Base-by-base conservation (phyloP, 64 coral and sea anemone genomes). In the Cladopsammia gracilis region DNA sequence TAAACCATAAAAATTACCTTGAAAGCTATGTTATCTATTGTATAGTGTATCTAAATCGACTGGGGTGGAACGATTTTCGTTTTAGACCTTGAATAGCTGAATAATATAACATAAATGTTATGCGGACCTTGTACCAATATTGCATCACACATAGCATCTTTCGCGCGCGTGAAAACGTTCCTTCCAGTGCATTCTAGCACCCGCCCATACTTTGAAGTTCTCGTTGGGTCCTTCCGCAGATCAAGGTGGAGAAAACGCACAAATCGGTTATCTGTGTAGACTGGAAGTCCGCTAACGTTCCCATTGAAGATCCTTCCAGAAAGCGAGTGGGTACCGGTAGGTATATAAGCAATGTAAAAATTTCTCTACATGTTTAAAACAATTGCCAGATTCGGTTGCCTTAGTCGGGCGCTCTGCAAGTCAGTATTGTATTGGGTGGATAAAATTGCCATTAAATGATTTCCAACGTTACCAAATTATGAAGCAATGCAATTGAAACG, bases 231-330 rank as follows among this genome's bases (percentile, higher is more conserved):
- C 80, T 84, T 67, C 61, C 80, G 60, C 62, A 84, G 25, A 67
- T 84, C 25, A 50, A 68, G 80, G 80, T 8, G 80, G 45, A 50
- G 60, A 67, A 66, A 62, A 19, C 59, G 46, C 23, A 66, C 67
- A 84, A 84, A 67, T 84, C 67, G 43, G 15, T 67, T 68, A 66
- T 67, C 61, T n/a, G 25, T 64, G 19, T 3, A 68, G 26, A 10
- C 80, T 50, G 43, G 22, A 16, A 84, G 62, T n/a, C 80, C 34
- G 46, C 80, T 68, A 6, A 20, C 18, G 22, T 67, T 68, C 19
- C 62, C 45, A 49, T 9, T 25, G 14, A 75, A 19, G 46, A 75
- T 49, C 62, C 10, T 15, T 67, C 62, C 16, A 49, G 20, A 20
- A 42, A 64, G 43, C 79, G 16, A 48, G 11, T 66, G n/a, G 47